Base-by-base conservation (phyloP, 2,888 invertebrate genomes). In the Drosophila limbata region DNA sequence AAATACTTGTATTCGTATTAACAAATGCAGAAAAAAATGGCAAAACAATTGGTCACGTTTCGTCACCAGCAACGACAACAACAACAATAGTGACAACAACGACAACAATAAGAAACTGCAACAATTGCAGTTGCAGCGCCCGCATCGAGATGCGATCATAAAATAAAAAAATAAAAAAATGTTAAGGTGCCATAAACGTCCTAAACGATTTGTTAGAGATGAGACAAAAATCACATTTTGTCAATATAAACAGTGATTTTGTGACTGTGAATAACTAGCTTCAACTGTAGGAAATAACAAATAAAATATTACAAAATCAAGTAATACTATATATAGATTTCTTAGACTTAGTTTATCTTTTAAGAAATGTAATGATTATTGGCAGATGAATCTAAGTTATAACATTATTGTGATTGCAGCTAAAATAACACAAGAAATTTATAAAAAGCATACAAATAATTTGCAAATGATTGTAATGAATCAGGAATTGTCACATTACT, bases 21-120 rank as follows among this genome's bases (percentile, higher is more conserved):
- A 65, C 69, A 67, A 72, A 63, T 71, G 63, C 78, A 81, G 62
- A 71, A 62, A 51, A 52, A 61, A 56, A 35, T 45, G 56, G 21
- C 35, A 47, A 25, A 70, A 74, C 78, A 85, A 88, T 88, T 71
- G 82, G 88, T 83, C 82, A 83, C 82, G 82, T 83, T 83, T 83
- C 78, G 86, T 82, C 86, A 82, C 75, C 77, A 79, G 60, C 62
- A 28, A 37, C 42, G 50, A 28, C 39, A 42, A 28, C 51, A 50
- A 40, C 11, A 52, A 17, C 39, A 40, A 35, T 19, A 25, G 56
- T 45, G 13, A 25, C 28, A 57, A 28, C 33, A 48, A 31, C 28
- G 52, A 33, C 17, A 57, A 21, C 52, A 52, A 48, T 35, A 59
- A 40, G 5, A 9, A 45, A 52, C 42, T 33, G 35, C 65, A 61